These are phyloP conservation scores for Ictalurus punctatus DNA, from an alignment of 2,113 vertebrate species.

Conservation along the genomic window DNA sequence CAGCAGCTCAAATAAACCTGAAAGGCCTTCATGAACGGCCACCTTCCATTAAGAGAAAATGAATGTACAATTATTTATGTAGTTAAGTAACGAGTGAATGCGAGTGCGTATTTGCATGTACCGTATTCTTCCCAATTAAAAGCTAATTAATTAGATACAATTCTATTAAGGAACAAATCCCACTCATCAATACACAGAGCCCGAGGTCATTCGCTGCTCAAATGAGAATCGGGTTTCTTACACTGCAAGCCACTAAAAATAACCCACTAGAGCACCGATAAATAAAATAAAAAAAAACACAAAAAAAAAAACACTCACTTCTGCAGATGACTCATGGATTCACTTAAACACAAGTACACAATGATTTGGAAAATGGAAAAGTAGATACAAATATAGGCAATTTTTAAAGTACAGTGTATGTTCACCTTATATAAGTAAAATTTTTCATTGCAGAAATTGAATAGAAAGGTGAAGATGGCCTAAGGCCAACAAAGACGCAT, in stretches of 20 bases:
- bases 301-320: neutral
- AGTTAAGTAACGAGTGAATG: slow-evolving; percentile 67
- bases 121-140: slow-evolving; percentile 75
- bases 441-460: slow-evolving; percentile 12
- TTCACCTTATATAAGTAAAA: slow-evolving; percentile 18
- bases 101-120: slow-evolving; percentile 75
- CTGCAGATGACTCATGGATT: slow-evolving; percentile 23
- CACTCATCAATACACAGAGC: slow-evolving; percentile 78
- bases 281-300: neutral
- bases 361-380: slow-evolving; percentile 8
- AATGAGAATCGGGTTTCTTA: slow-evolving; percentile 67
- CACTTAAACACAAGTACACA: slow-evolving; percentile 17
- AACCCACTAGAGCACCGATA: slow-evolving; percentile 42
- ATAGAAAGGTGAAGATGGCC: neutral
- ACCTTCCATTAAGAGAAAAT: slow-evolving; percentile 62
- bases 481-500: neutral
- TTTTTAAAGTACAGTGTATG: neutral
- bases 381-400: neutral
- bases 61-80: slow-evolving; percentile 61
- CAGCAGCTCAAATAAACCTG: slow-evolving; percentile 48
- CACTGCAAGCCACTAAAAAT: slow-evolving; percentile 61
- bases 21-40: slow-evolving; percentile 46
- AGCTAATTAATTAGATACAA: slow-evolving; percentile 82
- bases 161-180: slow-evolving; percentile 81
- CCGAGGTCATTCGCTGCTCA: slow-evolving; percentile 69